Percentiles rank a stretch among this genome's conserved stretches.
phyloP scores from a whole-genome alignment of 2,888 invertebrate species.

The Charanyca ferruginea region DNA sequence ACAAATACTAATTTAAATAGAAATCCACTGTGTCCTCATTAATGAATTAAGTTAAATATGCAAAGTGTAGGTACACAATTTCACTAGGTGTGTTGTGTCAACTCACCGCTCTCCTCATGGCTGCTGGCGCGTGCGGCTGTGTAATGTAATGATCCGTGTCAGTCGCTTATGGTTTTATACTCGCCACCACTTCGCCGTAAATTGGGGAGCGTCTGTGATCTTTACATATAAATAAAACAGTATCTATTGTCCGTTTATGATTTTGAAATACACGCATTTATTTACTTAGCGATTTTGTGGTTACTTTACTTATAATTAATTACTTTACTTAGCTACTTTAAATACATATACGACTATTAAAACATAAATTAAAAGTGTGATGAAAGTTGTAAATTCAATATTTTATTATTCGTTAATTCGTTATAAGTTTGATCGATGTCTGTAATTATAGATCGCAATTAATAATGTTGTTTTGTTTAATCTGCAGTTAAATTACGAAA shows the following conservation, averaged over 20 bases:
- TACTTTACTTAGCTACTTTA: too few relatives aligned
- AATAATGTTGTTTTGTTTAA: too few relatives aligned
- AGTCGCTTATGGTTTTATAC: conserved; percentile 81
- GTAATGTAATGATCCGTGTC: conserved; percentile 71
- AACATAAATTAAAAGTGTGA: too few relatives aligned
- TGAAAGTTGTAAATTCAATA: too few relatives aligned
- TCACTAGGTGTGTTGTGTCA: conserved; percentile 75
- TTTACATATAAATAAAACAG: conserved; percentile 55
- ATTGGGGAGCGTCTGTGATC: conserved; percentile 64
- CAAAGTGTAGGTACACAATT: conserved; percentile 72
- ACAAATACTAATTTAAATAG: conserved; percentile 50
- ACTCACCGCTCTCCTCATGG: conserved; percentile 89
- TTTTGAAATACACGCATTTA: conserved; percentile 58
- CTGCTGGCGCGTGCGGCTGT: conserved; percentile 74
- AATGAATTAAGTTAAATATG: conserved; percentile 61
- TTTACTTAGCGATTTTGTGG: conserved; percentile 39
- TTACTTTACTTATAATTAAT: conserved; percentile 1
- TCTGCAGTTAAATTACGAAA: background rate
- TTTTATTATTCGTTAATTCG: background rate
- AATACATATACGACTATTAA: background rate
- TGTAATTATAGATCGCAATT: background rate
- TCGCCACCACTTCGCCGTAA: conserved; percentile 77
- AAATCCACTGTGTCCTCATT: conserved; percentile 61
- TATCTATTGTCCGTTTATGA: conserved; percentile 59
- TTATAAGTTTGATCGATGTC: background rate